phyloP scores from a whole-genome alignment of 2,888 invertebrate species.

The Ectobius pallidus region DNA sequence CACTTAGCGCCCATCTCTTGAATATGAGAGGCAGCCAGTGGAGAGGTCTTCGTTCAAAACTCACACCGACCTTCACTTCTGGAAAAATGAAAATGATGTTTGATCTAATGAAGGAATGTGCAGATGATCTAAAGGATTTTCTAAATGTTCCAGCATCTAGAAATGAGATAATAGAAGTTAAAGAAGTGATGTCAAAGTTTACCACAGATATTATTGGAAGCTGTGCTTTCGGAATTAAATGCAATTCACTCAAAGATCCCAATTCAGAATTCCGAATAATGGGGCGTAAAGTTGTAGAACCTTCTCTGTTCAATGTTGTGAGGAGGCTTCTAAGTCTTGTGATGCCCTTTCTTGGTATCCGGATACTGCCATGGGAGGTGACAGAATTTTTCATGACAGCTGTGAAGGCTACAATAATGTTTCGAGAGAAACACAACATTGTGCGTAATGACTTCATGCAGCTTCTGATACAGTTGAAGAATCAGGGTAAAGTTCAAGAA shows the following conservation, averaged over 20 bases:
- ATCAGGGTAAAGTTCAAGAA: neutral
- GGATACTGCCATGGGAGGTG: neutral
- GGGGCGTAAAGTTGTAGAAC: slow-evolving; percentile 4
- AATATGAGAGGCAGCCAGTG: slow-evolving; percentile 46
- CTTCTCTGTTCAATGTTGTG: neutral
- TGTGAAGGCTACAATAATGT: slow-evolving; percentile 7
- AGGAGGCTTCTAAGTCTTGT: neutral
- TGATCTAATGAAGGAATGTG: slow-evolving; percentile 48
- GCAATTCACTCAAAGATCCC: slow-evolving; percentile 22
- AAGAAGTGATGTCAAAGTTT: slow-evolving; percentile 15
- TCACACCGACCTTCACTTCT: slow-evolving; percentile 55
- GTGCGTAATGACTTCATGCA: slow-evolving; percentile 21
- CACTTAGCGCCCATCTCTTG: slow-evolving; percentile 8
- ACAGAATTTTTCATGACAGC: slow-evolving; percentile 13
- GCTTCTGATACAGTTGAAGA: slow-evolving; percentile 10
- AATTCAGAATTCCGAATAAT: slow-evolving; percentile 14
- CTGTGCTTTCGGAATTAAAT: slow-evolving; percentile 11
- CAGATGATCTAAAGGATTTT: slow-evolving; percentile 44
- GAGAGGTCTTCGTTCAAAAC: slow-evolving; percentile 52
- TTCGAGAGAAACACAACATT: neutral
- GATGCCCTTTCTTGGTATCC: neutral
- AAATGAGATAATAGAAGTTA: slow-evolving; percentile 1
- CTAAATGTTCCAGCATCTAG: neutral
- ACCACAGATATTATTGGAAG: slow-evolving; percentile 19
- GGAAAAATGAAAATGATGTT: slow-evolving; percentile 54